A percentile compares a stretch with the other conserved stretches of the same genome.
These are phyloP conservation scores for Allygus modestus DNA, from an alignment of 2,888 invertebrate species.

Conservation along the genomic window DNA sequence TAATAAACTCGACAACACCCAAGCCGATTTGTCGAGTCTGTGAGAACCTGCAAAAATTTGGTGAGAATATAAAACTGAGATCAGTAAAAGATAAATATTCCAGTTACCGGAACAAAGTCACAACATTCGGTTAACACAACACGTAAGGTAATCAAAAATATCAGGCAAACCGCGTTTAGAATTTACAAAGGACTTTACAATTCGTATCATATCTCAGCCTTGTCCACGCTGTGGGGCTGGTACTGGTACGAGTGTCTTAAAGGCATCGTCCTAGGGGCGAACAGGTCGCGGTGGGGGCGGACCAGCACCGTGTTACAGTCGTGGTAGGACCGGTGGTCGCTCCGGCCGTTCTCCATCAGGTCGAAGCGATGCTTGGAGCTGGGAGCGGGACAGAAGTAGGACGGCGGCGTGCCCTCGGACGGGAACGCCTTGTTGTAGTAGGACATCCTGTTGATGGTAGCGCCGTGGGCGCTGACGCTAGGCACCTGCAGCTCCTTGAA, in stretches of 20 bases:
- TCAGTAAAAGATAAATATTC: too few relatives aligned
- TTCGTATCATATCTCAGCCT: conserved; percentile 68
- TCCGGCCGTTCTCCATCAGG: neutral
- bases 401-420: conserved; percentile 62
- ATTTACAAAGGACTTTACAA: neutral
- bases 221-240: conserved; percentile 70
- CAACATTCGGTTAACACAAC: too few relatives aligned
- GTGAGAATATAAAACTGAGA: too few relatives aligned
- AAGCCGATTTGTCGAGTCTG: too few relatives aligned
- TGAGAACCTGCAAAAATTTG: too few relatives aligned
- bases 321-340: conserved; percentile 24
- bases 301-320: conserved; percentile 50
- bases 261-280: conserved; percentile 57
- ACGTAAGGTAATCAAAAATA: too few relatives aligned
- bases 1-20: too few relatives aligned
- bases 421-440: conserved; percentile 68
- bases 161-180: too few relatives aligned
- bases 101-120: too few relatives aligned
- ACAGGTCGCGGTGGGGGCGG: conserved; percentile 37
- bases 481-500: conserved; percentile 67
- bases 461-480: conserved; percentile 67
- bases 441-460: conserved; percentile 66
- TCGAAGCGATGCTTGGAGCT: conserved; percentile 58
- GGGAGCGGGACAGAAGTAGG: conserved; percentile 69
- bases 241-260: conserved; percentile 65